Evolutionary conservation across 2,888 invertebrate species (phyloP).

Genomic region (Scaeva pyrastri): DNA sequence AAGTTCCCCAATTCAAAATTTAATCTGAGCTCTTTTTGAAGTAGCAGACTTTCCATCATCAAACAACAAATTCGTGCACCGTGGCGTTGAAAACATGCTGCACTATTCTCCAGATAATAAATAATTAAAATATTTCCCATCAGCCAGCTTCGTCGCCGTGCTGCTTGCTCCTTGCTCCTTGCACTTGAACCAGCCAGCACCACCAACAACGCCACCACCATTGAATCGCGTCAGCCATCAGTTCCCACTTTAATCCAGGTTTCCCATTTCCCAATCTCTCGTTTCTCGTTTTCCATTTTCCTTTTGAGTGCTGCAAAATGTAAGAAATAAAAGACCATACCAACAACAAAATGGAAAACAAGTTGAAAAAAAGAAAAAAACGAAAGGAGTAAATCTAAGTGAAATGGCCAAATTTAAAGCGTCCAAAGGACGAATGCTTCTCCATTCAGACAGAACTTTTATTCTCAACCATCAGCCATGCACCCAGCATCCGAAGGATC

Average conservation of each 20-base stretch:
- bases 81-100: conserved; percentile 54
- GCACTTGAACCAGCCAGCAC: too few species aligned
- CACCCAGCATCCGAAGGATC: background rate
- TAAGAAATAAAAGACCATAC: conserved; percentile 14
- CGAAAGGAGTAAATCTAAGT: conserved; percentile 20
- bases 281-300: background rate
- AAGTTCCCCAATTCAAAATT: conserved; percentile 34
- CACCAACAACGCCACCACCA: too few species aligned
- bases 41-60: conserved; percentile 62
- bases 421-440: conserved; percentile 34
- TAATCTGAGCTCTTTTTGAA: conserved; percentile 23
- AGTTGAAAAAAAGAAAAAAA: background rate
- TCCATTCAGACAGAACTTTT: conserved; percentile 59
- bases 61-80: conserved; percentile 54
- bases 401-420: conserved; percentile 57
- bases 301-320: conserved; percentile 20
- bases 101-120: conserved; percentile 59
- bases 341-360: too few species aligned
- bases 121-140: conserved; percentile 66
- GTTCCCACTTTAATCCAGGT: conserved; percentile 1
- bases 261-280: too few species aligned
- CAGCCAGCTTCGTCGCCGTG: too few species aligned
- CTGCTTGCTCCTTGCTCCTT: background rate
- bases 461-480: conserved; percentile 9
- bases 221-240: too few species aligned